A percentile compares a stretch with the other conserved stretches of the same genome.
phyloP scores from a whole-genome alignment of 2,113 vertebrate species.

The Silurus asotus region DNA sequence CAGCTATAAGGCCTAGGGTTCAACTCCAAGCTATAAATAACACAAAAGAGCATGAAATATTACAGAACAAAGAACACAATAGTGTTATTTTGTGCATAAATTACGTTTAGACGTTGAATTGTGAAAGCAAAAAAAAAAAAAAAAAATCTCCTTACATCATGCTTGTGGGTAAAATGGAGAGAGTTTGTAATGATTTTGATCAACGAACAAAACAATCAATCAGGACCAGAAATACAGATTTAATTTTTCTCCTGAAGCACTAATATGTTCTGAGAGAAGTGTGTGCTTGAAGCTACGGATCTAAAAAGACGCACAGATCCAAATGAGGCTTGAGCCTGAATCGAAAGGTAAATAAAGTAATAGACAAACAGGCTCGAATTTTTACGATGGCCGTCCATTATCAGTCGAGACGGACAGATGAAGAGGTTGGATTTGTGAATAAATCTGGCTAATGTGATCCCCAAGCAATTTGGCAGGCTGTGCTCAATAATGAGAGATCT shows the following conservation, averaged over 20 bases:
- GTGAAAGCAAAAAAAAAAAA: neutral
- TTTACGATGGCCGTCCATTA: conserved; percentile 34
- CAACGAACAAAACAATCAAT: neutral
- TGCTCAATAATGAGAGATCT: conserved; percentile 35
- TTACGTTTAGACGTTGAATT: neutral
- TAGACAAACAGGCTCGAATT: conserved; percentile 40
- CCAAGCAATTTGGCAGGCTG: conserved; percentile 32
- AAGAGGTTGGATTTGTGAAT: neutral
- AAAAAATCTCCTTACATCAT: neutral
- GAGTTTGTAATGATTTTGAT: neutral
- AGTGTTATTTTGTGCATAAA: conserved; percentile 28
- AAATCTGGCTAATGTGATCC: conserved; percentile 5
- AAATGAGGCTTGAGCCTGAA: neutral
- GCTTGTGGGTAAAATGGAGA: neutral
- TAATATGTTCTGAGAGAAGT: neutral
- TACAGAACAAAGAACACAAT: conserved; percentile 7
- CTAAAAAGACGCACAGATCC: neutral
- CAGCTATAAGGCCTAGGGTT: conserved; percentile 20
- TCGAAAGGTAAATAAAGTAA: conserved; percentile 30
- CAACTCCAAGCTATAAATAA: conserved; percentile 43
- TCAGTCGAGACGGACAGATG: conserved; percentile 40
- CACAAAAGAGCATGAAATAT: conserved; percentile 27
- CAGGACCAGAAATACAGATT: neutral
- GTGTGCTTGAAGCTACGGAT: neutral
- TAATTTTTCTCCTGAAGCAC: neutral